Evolutionary conservation across 1,140 invertebrate genomes (phyloP).

Genomic region (Anoplophora glabripennis): DNA sequence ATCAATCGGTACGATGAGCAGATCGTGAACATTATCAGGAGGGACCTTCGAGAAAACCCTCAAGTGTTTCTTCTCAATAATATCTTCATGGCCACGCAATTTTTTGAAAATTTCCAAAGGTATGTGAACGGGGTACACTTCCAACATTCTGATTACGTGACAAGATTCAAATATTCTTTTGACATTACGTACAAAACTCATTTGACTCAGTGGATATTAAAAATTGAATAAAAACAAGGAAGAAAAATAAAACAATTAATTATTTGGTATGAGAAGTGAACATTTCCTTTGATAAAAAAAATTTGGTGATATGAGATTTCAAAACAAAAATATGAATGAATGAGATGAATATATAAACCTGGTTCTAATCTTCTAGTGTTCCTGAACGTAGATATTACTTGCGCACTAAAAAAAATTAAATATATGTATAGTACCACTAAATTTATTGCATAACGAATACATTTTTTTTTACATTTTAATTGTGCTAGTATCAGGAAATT

Average conservation of each 20-base stretch:
- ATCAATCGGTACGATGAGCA: conserved; percentile 50
- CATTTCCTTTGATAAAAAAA: background rate
- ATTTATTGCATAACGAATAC: too few species aligned
- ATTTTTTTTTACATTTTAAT: too few species aligned
- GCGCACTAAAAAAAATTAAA: too few species aligned
- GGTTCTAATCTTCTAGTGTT: too few species aligned
- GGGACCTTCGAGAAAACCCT: conserved; percentile 58
- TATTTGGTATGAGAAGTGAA: background rate
- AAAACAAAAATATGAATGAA: too few species aligned
- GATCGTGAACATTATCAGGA: conserved; percentile 53
- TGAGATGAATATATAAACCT: too few species aligned
- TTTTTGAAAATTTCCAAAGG: conserved; percentile 75
- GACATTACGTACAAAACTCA: background rate
- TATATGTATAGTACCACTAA: too few species aligned
- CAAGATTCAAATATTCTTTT: background rate
- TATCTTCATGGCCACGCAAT: conserved; percentile 69
- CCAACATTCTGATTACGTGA: background rate
- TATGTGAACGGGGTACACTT: conserved; percentile 47
- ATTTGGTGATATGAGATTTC: too few species aligned
- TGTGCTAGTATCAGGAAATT: too few species aligned
- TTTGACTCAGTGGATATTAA: background rate
- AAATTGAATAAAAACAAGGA: background rate
- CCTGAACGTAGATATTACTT: too few species aligned
- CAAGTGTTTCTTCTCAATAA: conserved; percentile 73
- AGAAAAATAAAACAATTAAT: background rate